phyloP scores from a whole-genome alignment of 2,888 invertebrate genomes.

The Drosophila subquinaria region DNA sequence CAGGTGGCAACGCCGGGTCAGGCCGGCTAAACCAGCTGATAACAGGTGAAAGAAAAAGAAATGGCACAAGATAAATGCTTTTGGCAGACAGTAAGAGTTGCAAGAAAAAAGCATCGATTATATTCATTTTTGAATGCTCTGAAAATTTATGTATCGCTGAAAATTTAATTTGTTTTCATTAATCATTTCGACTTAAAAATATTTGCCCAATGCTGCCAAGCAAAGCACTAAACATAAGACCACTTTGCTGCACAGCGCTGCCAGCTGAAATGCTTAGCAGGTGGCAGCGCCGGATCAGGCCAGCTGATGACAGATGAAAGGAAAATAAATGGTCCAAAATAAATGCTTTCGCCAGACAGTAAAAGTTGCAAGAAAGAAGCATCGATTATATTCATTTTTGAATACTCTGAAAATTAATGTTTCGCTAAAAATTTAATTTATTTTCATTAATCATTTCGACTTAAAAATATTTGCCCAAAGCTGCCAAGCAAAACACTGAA shows the following conservation, averaged over 20 bases:
- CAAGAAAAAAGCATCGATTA: not conserved
- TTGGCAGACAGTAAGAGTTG: too few species aligned
- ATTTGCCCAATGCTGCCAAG: too few species aligned
- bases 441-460: too few species aligned
- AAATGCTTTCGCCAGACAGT: too few species aligned
- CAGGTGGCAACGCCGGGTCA: constrained; percentile 14
- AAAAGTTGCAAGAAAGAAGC: constrained; percentile 5
- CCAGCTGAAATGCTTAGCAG: constrained; percentile 4
- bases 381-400: not conserved
- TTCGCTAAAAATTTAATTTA: too few species aligned
- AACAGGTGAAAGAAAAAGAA: not conserved
- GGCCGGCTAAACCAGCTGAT: constrained; percentile 14
- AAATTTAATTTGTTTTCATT: too few species aligned
- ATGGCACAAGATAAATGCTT: not conserved
- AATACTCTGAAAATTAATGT: too few species aligned
- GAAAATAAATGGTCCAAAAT: not conserved
- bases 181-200: too few species aligned
- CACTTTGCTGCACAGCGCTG: not conserved
- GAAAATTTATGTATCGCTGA: too few species aligned
- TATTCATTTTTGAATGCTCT: too few species aligned
- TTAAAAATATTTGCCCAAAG: too few species aligned
- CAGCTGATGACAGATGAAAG: constrained; percentile 2
- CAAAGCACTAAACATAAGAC: not conserved
- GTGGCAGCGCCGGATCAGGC: constrained; percentile 8
- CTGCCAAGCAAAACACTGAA: not conserved